Base-by-base conservation (phyloP, 2,797 vertebrate genomes). In the Gambelia wislizenii region DNA sequence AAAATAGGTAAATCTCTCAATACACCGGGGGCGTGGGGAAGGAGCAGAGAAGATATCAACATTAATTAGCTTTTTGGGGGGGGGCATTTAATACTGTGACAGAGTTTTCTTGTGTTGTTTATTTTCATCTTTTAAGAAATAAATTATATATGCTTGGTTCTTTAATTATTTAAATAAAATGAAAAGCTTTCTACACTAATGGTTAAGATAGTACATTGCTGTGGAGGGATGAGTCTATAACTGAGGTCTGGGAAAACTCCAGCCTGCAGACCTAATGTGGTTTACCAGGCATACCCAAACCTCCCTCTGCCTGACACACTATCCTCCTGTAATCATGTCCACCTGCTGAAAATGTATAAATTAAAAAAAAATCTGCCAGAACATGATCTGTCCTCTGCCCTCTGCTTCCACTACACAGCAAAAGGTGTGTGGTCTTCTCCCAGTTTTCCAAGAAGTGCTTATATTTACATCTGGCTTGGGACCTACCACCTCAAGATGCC, bases 101-200 rank as follows among this genome's bases (percentile, higher is more conserved):
- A 89, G 76, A 86, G 89, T 47, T 91, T 91, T 74, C 82, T 78
- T 75, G 67, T 36, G 83, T 52, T 91, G 39, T 94, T 91, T 93
- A 52, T 69, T 59, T 47, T 70, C 49, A 78, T 84, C 49, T 89
- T 92, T 75, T 14, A 89, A 89, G 52, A 81, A 78, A 90, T 93
- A 89, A 59, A 85, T 86, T 92, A 88, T 47, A 84, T 36, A 36
- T 86, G 49, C 25, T 52, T 75, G 64, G 39, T 92, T 92, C 83
- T 92, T 94, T 74, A 90, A 93, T 93, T 88, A 92, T 93, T 93
- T 87, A 92, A 88, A 89, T 83, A 83, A 92, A 94, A 93, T 61
- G 91, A 92, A 93, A 85, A 94, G 78, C 67, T 92, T 22, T 54
- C 89, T 49, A 81, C 84, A 39, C 79, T 91, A 90, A 92, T 91